Evolutionary conservation across 92 coral and sea anemone genomes (phyloP), one percentile per base, ranked within the genome.

Genomic region (Phenganax subtilis): DNA sequence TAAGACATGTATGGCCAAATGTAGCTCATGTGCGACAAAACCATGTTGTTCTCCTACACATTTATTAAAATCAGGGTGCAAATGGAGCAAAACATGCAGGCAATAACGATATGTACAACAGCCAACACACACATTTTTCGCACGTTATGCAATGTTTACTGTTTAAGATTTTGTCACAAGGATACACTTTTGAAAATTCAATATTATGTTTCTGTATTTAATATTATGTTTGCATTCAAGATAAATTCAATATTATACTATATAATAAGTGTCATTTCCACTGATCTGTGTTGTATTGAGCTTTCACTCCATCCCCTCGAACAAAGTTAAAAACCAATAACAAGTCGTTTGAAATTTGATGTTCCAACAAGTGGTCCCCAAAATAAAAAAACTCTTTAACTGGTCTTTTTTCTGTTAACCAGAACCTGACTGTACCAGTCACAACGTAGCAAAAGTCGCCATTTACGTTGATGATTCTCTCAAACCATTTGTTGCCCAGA

Each of bases 1-100:
- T 81, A 85, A 72, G 61, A 85, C 88, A 53, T 85, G 88, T 77
- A 81, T 76, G 37, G 65, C 30, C 55, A 55, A 81, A 51, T 85
- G 88, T 70, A 70, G 2, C 61, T 58, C 37, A 0, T 85, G 85
- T 72, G 25, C 72, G 59, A 44, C 16, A 16, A 73, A 73, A 30
- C 77, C 77, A 53, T 73, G 77, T 73, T 73, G 59, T 20, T 73
- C 77, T 28, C 81, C 81, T 55, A 51, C 67, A 56, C 81, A 76
- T 76, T 55, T 76, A 58, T 10, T 55, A 16, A 76, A 76, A 31
- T 57, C 68, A 2, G 53, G 64, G 56, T 52, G 81, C 51, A 76
- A 55, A 76, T 76, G 81, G 81, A 58, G 56, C 8, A 76, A 76
- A 28, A 76, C 64, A 76, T 76, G 67, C 31, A 75, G 57, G 12